Percentiles rank a stretch among this genome's conserved stretches.
Evolutionary conservation across 2,797 vertebrate genomes (phyloP).

Genomic region (Gymnothorax javanicus): DNA sequence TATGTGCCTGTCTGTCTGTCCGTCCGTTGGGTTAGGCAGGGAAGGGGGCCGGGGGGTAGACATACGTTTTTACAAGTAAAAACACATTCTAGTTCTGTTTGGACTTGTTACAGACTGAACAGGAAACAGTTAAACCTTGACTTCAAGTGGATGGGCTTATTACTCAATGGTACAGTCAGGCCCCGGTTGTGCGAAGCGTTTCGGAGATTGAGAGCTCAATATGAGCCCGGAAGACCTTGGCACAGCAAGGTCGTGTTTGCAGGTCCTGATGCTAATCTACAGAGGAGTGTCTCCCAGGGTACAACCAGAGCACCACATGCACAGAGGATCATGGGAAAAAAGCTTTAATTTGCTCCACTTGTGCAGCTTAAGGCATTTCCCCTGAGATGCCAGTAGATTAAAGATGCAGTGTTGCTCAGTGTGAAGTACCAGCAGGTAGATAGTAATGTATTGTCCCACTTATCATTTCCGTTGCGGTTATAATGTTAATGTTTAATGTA

Average conservation of each 20-base stretch:
- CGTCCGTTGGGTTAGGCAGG: too few species aligned
- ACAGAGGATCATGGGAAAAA: constrained; percentile 54
- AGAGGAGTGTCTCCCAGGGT: constrained; percentile 42
- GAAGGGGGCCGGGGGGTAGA: too few species aligned
- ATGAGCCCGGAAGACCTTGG: constrained; percentile 21
- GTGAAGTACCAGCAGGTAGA: constrained; percentile 63
- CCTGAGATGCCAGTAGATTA: constrained; percentile 61
- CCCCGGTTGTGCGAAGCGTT: constrained; percentile 19
- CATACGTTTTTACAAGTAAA: too few species aligned
- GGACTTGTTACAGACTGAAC: not conserved
- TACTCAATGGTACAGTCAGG: constrained; percentile 36
- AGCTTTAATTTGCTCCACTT: constrained; percentile 59
- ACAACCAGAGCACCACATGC: constrained; percentile 41
- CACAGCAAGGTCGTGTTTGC: constrained; percentile 25
- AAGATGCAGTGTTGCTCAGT: constrained; percentile 52
- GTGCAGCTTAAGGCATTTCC: constrained; percentile 55
- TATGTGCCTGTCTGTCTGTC: too few species aligned
- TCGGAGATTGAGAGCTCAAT: constrained; percentile 26
- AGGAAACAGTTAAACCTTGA: constrained; percentile 5
- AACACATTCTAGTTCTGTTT: not conserved
- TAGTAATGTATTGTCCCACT: constrained; percentile 64
- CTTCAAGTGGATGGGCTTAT: constrained; percentile 9
- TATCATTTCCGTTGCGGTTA: constrained; percentile 58
- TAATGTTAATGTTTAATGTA: constrained; percentile 51
- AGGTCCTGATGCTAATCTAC: constrained; percentile 41